Evolutionary conservation across 2,888 invertebrate species (phyloP).

Genomic region (Patella ulyssiponensis): DNA sequence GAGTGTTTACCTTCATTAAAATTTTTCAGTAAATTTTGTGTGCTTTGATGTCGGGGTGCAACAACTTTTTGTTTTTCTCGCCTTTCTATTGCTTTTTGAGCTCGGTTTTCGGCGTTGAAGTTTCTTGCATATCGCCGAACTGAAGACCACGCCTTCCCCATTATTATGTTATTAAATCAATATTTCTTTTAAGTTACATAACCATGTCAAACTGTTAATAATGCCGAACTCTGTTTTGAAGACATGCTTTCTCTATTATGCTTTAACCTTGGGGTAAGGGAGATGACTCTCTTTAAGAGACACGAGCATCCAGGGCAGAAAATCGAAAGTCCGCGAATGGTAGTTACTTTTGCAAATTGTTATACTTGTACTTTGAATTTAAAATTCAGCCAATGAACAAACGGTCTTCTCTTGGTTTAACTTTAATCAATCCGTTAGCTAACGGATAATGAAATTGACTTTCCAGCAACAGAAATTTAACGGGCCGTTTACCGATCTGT

Average conservation of each 20-base stretch:
- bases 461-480: too few relatives aligned
- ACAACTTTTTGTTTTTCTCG: constrained; percentile 30
- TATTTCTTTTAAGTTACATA: not conserved
- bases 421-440: too few relatives aligned
- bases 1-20: constrained; percentile 37
- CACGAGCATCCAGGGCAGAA: not conserved
- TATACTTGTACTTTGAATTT: too few relatives aligned
- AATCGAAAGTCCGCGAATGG: too few relatives aligned
- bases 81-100: constrained; percentile 49
- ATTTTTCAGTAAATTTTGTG: constrained; percentile 30
- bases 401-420: too few relatives aligned
- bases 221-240: too few relatives aligned
- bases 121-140: constrained; percentile 44
- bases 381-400: too few relatives aligned
- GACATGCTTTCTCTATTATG: not conserved
- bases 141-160: constrained; percentile 27
- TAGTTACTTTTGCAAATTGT: too few relatives aligned
- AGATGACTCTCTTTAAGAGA: not conserved
- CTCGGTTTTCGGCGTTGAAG: constrained; percentile 55
- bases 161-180: not conserved
- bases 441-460: too few relatives aligned
- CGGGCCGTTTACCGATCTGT: too few relatives aligned
- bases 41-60: constrained; percentile 43
- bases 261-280: constrained; percentile 3
- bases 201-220: too few relatives aligned